phyloP scores from a whole-genome alignment of 2,113 vertebrate species.

The Oncorhynchus nerka region DNA sequence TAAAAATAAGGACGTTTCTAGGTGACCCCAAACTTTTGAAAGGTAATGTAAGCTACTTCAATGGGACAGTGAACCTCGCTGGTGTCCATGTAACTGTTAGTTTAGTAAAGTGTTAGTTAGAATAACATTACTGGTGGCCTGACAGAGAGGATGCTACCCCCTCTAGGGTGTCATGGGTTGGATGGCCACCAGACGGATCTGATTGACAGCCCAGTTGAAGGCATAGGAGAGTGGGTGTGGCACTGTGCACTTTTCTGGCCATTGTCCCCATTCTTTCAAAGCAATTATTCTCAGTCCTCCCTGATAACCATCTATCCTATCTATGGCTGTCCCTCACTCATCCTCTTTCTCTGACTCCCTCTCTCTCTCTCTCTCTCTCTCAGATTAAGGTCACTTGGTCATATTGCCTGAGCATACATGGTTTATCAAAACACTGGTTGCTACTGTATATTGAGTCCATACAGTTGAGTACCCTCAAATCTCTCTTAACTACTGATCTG shows the following conservation, averaged over 20 bases:
- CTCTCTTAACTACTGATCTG: conserved; percentile 46
- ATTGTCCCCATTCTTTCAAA: conserved; percentile 70
- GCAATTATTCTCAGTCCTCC: conserved; percentile 28
- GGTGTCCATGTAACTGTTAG: neutral
- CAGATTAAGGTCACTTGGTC: conserved; percentile 43
- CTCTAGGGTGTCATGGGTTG: conserved; percentile 39
- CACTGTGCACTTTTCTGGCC: conserved; percentile 40
- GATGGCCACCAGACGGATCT: conserved; percentile 43
- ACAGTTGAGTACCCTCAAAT: conserved; percentile 29
- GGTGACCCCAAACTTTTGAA: too few relatives aligned
- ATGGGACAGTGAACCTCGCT: neutral
- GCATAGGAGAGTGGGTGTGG: conserved; percentile 56
- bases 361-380: neutral
- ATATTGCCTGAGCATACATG: conserved; percentile 13
- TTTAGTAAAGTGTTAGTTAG: conserved; percentile 7
- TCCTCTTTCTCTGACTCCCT: conserved; percentile 1
- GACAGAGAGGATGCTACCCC: conserved; percentile 12
- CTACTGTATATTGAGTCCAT: conserved; percentile 22
- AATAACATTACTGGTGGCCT: conserved; percentile 14
- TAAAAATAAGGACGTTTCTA: too few relatives aligned
- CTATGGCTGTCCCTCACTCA: neutral
- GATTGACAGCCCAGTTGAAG: conserved; percentile 60
- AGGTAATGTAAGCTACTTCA: too few relatives aligned
- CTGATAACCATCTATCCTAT: conserved; percentile 26
- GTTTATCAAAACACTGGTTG: conserved; percentile 33